phyloP scores from a whole-genome alignment of 2,888 invertebrate genomes.

The Caradrina clavipalpis region DNA sequence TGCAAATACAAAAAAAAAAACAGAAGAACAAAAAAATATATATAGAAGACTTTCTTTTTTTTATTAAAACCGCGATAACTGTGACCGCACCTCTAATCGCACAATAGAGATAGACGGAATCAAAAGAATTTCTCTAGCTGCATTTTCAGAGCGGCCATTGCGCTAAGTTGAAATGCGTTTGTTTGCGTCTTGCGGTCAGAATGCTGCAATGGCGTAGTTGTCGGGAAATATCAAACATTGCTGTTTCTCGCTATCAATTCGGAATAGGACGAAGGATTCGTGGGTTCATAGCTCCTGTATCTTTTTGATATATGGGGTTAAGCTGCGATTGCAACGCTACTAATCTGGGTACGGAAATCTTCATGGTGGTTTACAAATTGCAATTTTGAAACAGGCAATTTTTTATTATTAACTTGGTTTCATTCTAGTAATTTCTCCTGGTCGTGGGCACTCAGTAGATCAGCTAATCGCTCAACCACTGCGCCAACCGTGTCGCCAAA shows the following conservation, averaged over 20 bases:
- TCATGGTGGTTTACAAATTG: too few relatives aligned
- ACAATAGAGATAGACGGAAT: constrained; percentile 33
- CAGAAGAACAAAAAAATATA: too few relatives aligned
- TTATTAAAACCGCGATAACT: background rate
- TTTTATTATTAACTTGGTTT: too few relatives aligned
- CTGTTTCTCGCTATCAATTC: constrained; percentile 26
- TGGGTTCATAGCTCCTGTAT: constrained; percentile 16
- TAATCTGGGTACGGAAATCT: background rate
- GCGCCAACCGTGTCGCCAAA: too few relatives aligned
- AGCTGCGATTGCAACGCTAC: background rate
- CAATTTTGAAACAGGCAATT: too few relatives aligned
- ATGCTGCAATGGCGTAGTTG: constrained; percentile 31
- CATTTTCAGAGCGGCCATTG: constrained; percentile 45
- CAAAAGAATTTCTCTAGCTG: constrained; percentile 41
- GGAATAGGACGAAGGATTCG: constrained; percentile 7
- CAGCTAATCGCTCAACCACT: too few relatives aligned
- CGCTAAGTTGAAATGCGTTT: constrained; percentile 47
- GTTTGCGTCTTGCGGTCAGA: constrained; percentile 33
- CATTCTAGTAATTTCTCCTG: too few relatives aligned
- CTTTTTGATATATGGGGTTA: constrained; percentile 17
- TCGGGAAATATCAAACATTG: constrained; percentile 38
- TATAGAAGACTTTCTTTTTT: background rate
- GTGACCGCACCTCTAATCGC: constrained; percentile 11
- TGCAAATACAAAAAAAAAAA: too few relatives aligned
- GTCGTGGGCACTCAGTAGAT: too few relatives aligned